Percentiles rank a stretch among this genome's conserved stretches.
These are phyloP conservation scores for Leptopilina drosophilae DNA, from an alignment of 2,888 invertebrate species.

Conservation along the genomic window DNA sequence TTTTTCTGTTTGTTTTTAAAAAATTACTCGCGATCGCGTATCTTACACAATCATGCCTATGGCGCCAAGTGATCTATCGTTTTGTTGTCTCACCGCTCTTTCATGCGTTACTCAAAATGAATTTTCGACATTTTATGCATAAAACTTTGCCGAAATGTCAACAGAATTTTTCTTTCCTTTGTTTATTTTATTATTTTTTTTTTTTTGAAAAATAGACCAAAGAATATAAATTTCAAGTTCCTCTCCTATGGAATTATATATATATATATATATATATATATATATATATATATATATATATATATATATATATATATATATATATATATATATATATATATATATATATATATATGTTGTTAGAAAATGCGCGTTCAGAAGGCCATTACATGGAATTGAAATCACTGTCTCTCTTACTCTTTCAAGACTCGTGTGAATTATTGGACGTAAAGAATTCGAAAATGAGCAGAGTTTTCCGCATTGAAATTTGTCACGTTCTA, in stretches of 20 bases:
- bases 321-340: neutral
- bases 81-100: neutral
- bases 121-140: neutral
- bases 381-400: neutral
- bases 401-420: neutral
- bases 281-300: neutral
- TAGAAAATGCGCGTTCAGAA: neutral
- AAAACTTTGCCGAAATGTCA: slow-evolving; percentile 3
- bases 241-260: neutral
- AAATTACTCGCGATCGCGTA: neutral
- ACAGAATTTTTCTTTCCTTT: neutral
- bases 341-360: neutral
- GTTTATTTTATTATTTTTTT: neutral
- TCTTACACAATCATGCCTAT: neutral
- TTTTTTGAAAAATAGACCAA: neutral
- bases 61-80: neutral
- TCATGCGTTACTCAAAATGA: neutral
- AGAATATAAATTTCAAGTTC: slow-evolving; percentile 6
- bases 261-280: neutral
- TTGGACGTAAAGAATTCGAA: slow-evolving; percentile 7
- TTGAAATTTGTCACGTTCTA: slow-evolving; percentile 13
- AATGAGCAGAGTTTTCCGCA: neutral
- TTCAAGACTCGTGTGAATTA: slow-evolving; percentile 3
- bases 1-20: neutral
- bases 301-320: neutral